Percentiles rank a stretch among this genome's conserved stretches.
Conservation (phyloP, 2,888 invertebrate genomes). For the Dolichopus griseipennis region DNA sequence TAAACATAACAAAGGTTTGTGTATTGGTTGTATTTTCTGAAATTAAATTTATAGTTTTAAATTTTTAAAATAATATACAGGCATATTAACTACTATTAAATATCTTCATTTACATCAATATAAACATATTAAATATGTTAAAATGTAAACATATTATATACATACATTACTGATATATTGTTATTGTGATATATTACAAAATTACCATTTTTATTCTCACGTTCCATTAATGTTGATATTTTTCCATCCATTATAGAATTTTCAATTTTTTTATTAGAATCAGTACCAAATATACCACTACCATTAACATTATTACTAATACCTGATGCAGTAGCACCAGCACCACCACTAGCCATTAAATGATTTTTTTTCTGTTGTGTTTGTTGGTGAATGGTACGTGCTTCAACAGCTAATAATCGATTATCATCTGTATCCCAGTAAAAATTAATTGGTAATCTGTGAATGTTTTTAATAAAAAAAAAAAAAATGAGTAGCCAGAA, state of each 20-base stretch:
- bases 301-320: neutral
- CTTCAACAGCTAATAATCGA: conserved; percentile 77
- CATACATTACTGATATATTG: neutral
- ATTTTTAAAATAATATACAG: conserved; percentile 3
- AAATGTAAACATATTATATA: neutral
- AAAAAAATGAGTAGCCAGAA: neutral
- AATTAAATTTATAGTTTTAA: neutral
- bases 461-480: neutral
- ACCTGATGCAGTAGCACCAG: neutral
- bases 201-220: neutral
- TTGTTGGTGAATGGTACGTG: conserved; percentile 47
- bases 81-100: conserved; percentile 18
- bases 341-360: neutral
- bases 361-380: conserved; percentile 19
- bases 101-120: conserved; percentile 12
- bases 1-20: conserved; percentile 37
- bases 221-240: neutral
- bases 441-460: conserved; percentile 55
- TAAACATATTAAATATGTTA: too few relatives aligned
- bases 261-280: neutral
- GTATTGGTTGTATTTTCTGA: conserved; percentile 26
- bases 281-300: neutral
- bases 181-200: neutral
- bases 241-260: neutral
- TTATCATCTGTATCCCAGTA: conserved; percentile 86